phyloP scores from a whole-genome alignment of 2,797 vertebrate species.

The Discoglossus pictus region DNA sequence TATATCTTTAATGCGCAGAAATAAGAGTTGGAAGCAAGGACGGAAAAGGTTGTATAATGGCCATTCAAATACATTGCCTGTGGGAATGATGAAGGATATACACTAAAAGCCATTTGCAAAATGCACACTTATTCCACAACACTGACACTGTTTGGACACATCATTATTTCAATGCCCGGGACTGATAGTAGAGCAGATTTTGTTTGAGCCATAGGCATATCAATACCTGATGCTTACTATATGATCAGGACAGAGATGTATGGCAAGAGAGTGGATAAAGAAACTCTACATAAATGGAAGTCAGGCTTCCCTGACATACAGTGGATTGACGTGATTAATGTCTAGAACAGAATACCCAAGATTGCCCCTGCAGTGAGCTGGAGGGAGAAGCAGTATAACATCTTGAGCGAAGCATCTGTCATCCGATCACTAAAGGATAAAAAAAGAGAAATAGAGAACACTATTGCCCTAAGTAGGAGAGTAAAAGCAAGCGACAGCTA shows the following conservation, averaged over 20 bases:
- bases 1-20: too few species aligned
- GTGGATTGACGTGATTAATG: constrained; percentile 42
- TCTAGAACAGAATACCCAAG: constrained; percentile 33
- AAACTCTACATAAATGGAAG: constrained; percentile 21
- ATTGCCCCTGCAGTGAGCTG: constrained; percentile 45
- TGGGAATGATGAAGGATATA: too few species aligned
- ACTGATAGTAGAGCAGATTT: constrained; percentile 15
- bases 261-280: constrained; percentile 18
- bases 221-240: constrained; percentile 12
- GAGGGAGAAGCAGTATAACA: constrained; percentile 45
- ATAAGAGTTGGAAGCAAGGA: too few species aligned
- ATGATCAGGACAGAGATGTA: constrained; percentile 12
- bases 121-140: too few species aligned
- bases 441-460: constrained; percentile 28
- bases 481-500: constrained; percentile 34
- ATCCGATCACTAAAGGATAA: constrained; percentile 35
- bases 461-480: constrained; percentile 37
- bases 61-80: too few species aligned
- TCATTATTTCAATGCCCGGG: constrained; percentile 3
- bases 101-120: too few species aligned
- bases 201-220: constrained; percentile 17
- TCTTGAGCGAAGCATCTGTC: constrained; percentile 46
- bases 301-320: constrained; percentile 33
- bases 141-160: not conserved
- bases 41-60: too few species aligned